Conservation (phyloP, 2,113 vertebrate species). For the Carassius carassius region DNA sequence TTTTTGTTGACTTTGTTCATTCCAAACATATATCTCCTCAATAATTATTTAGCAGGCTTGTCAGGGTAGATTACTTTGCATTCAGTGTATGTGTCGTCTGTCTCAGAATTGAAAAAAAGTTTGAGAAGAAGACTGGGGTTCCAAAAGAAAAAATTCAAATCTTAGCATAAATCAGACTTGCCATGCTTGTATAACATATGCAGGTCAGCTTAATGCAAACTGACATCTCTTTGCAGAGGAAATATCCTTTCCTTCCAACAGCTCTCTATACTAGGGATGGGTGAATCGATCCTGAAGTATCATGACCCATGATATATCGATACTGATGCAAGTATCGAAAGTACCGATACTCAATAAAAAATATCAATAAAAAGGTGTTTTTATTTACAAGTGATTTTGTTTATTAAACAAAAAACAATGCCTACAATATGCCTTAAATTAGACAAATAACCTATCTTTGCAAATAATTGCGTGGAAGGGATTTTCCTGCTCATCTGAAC, state of each 20-base stretch:
- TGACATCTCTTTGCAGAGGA: neutral
- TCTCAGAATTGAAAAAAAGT: slow-evolving; percentile 84
- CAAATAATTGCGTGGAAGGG: too few relatives aligned
- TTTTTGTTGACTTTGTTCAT: neutral
- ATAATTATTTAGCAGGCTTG: neutral
- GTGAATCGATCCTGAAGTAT: too few relatives aligned
- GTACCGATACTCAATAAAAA: too few relatives aligned
- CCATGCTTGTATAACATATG: neutral
- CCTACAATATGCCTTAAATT: too few relatives aligned
- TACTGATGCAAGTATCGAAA: too few relatives aligned
- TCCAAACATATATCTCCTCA: neutral
- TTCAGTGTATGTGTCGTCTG: neutral
- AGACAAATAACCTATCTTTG: too few relatives aligned
- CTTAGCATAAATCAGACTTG: slow-evolving; percentile 22
- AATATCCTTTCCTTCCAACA: neutral
- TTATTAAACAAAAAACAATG: too few relatives aligned
- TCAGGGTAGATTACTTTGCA: neutral
- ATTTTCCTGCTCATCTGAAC: too few relatives aligned
- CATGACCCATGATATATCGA: too few relatives aligned
- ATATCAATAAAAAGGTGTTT: too few relatives aligned
- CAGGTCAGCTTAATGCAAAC: neutral
- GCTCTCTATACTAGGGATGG: neutral
- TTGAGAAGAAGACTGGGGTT: slow-evolving; percentile 95
- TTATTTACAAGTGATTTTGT: too few relatives aligned
- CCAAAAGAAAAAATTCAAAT: slow-evolving; percentile 79